Percentiles rank a stretch among this genome's conserved stretches.
Evolutionary conservation across 2,797 vertebrate species (phyloP).

Genomic region (Aulostomus chinensis): DNA sequence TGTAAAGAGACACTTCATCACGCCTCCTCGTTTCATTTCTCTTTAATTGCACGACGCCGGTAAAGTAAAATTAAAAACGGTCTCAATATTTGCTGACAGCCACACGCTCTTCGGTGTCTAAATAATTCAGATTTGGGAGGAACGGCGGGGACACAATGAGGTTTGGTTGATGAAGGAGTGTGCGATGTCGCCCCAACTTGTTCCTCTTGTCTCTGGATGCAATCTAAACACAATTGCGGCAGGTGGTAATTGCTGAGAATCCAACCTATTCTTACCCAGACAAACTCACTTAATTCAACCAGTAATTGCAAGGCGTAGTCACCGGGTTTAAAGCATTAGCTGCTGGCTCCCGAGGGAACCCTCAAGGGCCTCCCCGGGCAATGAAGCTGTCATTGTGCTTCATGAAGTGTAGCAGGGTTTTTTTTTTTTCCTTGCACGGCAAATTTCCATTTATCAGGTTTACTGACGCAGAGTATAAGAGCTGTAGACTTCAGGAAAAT

Average conservation of each 20-base stretch:
- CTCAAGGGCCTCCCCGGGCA: constrained; percentile 41
- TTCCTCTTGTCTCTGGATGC: constrained; percentile 1
- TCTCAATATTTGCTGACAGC: constrained; percentile 51
- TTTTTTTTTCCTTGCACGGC: constrained; percentile 4
- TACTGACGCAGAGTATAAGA: constrained; percentile 17
- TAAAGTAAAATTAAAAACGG: constrained; percentile 39
- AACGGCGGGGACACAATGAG: constrained; percentile 1
- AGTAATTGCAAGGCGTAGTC: constrained; percentile 33
- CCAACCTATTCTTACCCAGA: constrained; percentile 18
- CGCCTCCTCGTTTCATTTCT: constrained; percentile 36
- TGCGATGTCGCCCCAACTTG: too few species aligned
- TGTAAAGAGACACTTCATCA: constrained; percentile 48
- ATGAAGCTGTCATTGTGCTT: constrained; percentile 43
- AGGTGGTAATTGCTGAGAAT: constrained; percentile 47
- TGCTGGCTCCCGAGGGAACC: constrained; percentile 31
- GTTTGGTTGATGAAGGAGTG: constrained; percentile 8
- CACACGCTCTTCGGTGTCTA: constrained; percentile 4
- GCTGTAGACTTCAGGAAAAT: constrained; percentile 34
- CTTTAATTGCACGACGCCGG: constrained; percentile 36
- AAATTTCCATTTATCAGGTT: constrained; percentile 49
- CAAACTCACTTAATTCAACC: constrained; percentile 24
- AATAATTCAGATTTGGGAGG: constrained; percentile 32
- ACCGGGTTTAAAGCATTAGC: constrained; percentile 27
- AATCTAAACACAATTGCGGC: constrained; percentile 17
- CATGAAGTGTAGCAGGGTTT: constrained; percentile 32